phyloP scores from a whole-genome alignment of 2,888 invertebrate genomes.

The Sphaerophoria taeniata region DNA sequence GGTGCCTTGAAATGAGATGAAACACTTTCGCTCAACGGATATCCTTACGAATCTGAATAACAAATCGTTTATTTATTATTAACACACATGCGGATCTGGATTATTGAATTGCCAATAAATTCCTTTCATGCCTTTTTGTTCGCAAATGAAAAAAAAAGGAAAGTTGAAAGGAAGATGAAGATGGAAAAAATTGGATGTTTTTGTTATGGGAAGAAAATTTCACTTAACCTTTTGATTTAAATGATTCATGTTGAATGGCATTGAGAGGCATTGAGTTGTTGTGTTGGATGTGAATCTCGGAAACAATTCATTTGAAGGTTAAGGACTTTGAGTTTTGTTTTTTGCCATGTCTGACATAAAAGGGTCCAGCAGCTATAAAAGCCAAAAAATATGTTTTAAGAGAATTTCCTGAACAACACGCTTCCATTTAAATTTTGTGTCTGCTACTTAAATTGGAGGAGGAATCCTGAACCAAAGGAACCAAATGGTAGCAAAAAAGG shows the following conservation, averaged over 20 bases:
- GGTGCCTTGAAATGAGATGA: neutral
- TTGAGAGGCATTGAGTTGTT: neutral
- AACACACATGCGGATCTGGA: constrained; percentile 55
- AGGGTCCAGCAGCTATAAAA: no score
- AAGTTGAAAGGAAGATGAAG: neutral
- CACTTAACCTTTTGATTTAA: constrained; percentile 38
- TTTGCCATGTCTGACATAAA: no score
- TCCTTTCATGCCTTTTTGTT: constrained; percentile 21
- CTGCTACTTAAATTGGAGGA: no score
- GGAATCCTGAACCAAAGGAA: no score
- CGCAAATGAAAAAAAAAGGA: neutral
- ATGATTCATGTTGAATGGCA: neutral
- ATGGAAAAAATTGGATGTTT: neutral
- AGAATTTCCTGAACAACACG: no score
- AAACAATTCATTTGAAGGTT: no score
- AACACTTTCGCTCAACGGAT: constrained; percentile 54
- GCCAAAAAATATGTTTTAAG: no score
- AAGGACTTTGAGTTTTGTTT: no score
- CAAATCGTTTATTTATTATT: constrained; percentile 71
- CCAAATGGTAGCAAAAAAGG: no score
- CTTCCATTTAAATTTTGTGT: no score
- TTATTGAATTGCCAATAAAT: constrained; percentile 57
- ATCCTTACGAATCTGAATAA: constrained; percentile 58
- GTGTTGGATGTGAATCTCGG: neutral
- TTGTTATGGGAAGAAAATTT: constrained; percentile 19